Base-by-base conservation (phyloP, 2,113 vertebrate genomes). In the Pitta sordida region DNA sequence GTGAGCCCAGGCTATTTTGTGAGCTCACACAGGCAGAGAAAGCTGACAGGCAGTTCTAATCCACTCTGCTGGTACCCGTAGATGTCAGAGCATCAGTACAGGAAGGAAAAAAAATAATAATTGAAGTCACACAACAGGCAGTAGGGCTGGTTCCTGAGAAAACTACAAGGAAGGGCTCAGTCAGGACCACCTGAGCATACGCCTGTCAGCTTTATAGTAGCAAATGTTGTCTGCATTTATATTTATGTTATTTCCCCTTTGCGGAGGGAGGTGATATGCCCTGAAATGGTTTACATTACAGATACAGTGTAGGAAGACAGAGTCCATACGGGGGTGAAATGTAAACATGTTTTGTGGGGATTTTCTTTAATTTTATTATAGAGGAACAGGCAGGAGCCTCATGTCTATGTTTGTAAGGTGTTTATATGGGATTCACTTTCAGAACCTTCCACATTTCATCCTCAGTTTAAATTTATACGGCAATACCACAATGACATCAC, bases 21-120 rank as follows among this genome's bases (percentile, higher is more conserved):
- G 73, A 68, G 70, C 78, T 83, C 26, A 27, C 41, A 12, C 78
- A 62, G 86, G 77, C 91, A 79, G 29, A 34, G 88, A 94, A 74
- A 86, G 67, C 89, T 96, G 96, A 95, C 96, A 96, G 84, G 94
- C 96, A 95, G 65, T 7, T 92, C 91, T 96, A 96, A 96, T 94
- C 93, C 94, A 89, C 91, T 92, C 94, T 89, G 87, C 86, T 93
- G 95, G 91, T 91, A 89, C 94, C 84, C 78, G 0, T 4, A 41
- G 63, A 92, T 89, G 86, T 73, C 80, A 89, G 92, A 70, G 44
- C 63, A 58, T 56, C 48, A 81, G 77, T 0, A 13, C 4, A 41
- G 70, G 90, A 81, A 79, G 70, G 34, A 5, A 63, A 30, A 36
- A 34, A 11, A 20, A 10, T 10, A 13, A 29, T 37, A 21, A 8